phyloP scores from a whole-genome alignment of 2,888 invertebrate genomes.

The Graphium colonna region DNA sequence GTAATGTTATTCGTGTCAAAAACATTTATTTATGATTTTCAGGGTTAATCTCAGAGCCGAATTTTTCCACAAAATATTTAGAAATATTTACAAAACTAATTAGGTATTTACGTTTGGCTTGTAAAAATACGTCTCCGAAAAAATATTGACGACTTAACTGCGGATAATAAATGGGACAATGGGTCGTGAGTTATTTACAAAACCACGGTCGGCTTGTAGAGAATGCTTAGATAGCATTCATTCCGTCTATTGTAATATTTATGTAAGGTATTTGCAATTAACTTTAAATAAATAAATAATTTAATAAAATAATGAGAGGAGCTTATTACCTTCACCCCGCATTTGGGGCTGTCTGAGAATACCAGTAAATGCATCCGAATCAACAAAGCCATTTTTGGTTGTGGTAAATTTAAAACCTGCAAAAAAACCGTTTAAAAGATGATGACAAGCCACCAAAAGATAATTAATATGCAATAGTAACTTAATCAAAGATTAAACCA shows the following conservation, averaged over 20 bases:
- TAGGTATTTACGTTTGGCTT: background rate
- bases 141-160: background rate
- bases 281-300: conserved; percentile 7
- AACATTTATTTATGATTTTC: too few species aligned
- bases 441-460: too few species aligned
- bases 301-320: too few species aligned
- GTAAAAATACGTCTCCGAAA: background rate
- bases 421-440: background rate
- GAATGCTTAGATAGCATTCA: too few species aligned
- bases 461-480: too few species aligned
- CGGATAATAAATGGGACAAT: background rate
- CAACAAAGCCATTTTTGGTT: background rate
- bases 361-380: conserved; percentile 44
- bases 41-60: background rate
- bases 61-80: too few species aligned
- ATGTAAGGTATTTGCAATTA: too few species aligned
- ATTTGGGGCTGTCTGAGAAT: conserved; percentile 66
- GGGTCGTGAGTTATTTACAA: background rate
- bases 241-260: conserved; percentile 5
- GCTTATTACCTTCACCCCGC: conserved; percentile 56
- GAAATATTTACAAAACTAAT: too few species aligned
- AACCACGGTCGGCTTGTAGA: too few species aligned
- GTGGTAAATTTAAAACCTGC: background rate
- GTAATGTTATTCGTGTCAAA: too few species aligned
- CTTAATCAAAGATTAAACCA: too few species aligned